Evolutionary conservation across 2,888 invertebrate genomes (phyloP), one percentile per base, ranked within the genome.

Genomic region (Thelaira solivaga): DNA sequence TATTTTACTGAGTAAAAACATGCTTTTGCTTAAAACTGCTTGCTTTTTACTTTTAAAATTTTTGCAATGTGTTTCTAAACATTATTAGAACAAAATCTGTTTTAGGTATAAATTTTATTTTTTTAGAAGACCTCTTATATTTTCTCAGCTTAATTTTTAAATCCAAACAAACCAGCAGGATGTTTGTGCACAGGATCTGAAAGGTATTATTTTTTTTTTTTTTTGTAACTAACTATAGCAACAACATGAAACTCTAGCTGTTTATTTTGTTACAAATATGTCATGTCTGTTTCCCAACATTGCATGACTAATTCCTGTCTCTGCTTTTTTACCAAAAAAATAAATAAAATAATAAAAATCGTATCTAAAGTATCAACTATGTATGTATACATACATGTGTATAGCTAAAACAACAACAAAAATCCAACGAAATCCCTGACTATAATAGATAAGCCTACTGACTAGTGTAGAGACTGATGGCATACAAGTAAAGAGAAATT

Each of bases 361-460:
- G n/a, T n/a, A n/a, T n/a, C n/a, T n/a, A n/a, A n/a, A n/a, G n/a
- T n/a, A n/a, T n/a, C n/a, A n/a, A n/a, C n/a, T n/a, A n/a, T n/a
- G n/a, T n/a, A 45, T 78, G 74, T 68, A 53, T 39, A 69, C 43
- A 49, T 64, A 69, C 69, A 51, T 64, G 57, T 65, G n/a, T n/a
- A n/a, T 69, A 16, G 24, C 20, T 51, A 26, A 53, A 34, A 57
- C n/a, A 31, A 49, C 41, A 71, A 59, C 11, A 41, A 67, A 61
- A 49, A 79, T 64, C 80, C 53, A 65, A 68, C 76, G 65, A 76
- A 80, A 80, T 76, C 68, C 57, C 67, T 53, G 67, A 76, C 64
- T 76, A 80, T 34, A n/a, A n/a, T n/a, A 73, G 73, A 80, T 76
- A 80, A 80, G 72, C 71, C 62, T 57, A 61, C 69, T 55, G 55